A percentile compares a stretch with the other conserved stretches of the same genome.
These are phyloP conservation scores for Eupithecia vulgata DNA, from an alignment of 2,888 invertebrate species.

Conservation along the genomic window DNA sequence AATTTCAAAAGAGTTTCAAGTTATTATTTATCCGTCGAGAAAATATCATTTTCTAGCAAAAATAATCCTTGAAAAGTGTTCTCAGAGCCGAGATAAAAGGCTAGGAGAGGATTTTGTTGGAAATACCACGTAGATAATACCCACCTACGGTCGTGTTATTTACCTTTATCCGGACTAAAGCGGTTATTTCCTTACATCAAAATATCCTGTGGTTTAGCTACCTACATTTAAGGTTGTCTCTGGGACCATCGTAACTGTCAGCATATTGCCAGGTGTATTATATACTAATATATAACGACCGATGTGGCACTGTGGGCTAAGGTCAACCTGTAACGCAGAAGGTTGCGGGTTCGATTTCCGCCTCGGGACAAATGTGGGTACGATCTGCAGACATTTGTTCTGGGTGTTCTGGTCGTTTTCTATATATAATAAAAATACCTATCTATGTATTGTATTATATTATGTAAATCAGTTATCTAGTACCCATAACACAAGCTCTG, in stretches of 20 bases:
- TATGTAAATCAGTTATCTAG: no score
- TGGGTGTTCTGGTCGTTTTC: no score
- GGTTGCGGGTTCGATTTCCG: no score
- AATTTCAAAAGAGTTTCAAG: neutral
- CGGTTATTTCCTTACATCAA: conserved; percentile 6
- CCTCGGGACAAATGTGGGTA: no score
- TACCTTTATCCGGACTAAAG: neutral
- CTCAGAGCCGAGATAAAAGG: conserved; percentile 4
- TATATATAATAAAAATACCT: no score
- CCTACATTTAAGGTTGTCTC: neutral
- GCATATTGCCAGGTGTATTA: neutral
- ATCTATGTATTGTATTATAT: no score
- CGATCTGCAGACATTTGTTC: no score
- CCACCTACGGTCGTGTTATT: neutral
- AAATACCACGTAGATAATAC: neutral
- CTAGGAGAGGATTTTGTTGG: neutral
- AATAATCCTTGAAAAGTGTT: conserved; percentile 6
- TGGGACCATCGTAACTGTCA: neutral
- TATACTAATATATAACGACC: neutral
- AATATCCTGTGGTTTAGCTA: neutral
- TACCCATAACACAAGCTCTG: no score
- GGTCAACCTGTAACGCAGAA: no score
- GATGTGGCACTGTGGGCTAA: no score
- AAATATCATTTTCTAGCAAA: conserved; percentile 3
- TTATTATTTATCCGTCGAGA: neutral